Evolutionary conservation across 2,888 invertebrate genomes (phyloP), one percentile per base, ranked within the genome.

Genomic region (Eupsilia transversa): DNA sequence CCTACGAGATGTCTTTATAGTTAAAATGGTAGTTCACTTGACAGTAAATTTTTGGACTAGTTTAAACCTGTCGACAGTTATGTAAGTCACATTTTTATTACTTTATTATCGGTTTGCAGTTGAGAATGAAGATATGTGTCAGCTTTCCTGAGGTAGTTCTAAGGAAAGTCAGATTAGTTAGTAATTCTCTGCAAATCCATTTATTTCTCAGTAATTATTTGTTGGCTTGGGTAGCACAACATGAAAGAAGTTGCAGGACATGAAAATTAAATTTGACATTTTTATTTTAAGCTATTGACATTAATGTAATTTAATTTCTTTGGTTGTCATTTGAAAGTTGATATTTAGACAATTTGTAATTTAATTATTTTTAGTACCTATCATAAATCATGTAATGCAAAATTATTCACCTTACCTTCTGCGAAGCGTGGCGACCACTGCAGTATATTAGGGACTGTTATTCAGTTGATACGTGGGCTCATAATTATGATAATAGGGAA

Each of bases 11-110:
- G 77, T 76, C 79, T 83, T 86, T 76, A 81, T 86, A 72, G 84
- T 82, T 68, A 77, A 84, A 86, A 83, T 72, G 79, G 82, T 49
- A 70, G 74, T 79, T 75, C 69, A 63, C 77, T 79, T 80, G 77
- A 84, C 72, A 77, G 73, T 87, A 87, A 84, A 86, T 86, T 87
- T 87, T 80, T 77, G 77, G 73, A 78, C 82, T 82, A 86, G 78
- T 82, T 86, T 80, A 81, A 87, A 87, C 79, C 77, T 78, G 88
- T 86, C 75, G 56, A 69, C 74, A 59, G 80, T 64, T 66, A 74
- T 79, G 80, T 87, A 80, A 84, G 79, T 84, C 78, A 70, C 38
- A 72, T 77, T 86, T 84, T 87, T 86, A 87, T 86, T 75, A 79
- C 70, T 86, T 87, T 86, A 87, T 67, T 79, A 78, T 77, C 60